phyloP scores from a whole-genome alignment of 2,888 invertebrate genomes.

The Trachelus stipa region DNA sequence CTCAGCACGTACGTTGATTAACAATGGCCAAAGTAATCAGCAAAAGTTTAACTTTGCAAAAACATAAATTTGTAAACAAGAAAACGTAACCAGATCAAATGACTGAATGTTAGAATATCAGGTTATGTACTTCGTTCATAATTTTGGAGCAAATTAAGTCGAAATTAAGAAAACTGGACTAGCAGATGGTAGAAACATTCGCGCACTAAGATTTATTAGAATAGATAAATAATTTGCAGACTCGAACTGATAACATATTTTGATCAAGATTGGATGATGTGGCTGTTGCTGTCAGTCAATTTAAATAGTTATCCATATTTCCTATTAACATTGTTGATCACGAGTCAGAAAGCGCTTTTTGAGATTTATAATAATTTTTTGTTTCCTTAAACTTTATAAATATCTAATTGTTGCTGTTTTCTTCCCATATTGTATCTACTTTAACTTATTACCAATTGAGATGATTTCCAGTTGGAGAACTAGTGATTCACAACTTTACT shows the following conservation, averaged over 20 bases:
- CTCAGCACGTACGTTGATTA: not conserved
- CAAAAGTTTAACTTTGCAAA: not conserved
- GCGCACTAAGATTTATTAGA: conserved; percentile 8
- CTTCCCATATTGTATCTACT: not conserved
- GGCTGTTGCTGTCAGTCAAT: conserved; percentile 41
- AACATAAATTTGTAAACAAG: not conserved
- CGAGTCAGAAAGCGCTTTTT: not conserved
- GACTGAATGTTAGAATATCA: not conserved
- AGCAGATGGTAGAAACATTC: conserved; percentile 17
- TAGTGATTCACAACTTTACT: conserved; percentile 19
- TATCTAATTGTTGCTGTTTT: not conserved
- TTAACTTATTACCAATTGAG: conserved; percentile 4
- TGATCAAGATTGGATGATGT: conserved; percentile 53
- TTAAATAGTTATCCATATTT: not conserved
- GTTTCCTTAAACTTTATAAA: not conserved
- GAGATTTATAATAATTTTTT: not conserved
- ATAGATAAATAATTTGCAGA: conserved; percentile 34
- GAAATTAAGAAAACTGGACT: conserved; percentile 1
- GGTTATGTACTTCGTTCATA: not conserved
- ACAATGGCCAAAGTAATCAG: not conserved
- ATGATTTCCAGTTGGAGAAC: conserved; percentile 7
- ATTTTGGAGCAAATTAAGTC: not conserved
- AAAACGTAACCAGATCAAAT: not conserved
- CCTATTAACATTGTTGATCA: not conserved
- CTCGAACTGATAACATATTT: conserved; percentile 42